A percentile compares a stretch with the other conserved stretches of the same genome.
Conservation (phyloP, 2,113 vertebrate species). For the Gymnorhina tibicen region DNA sequence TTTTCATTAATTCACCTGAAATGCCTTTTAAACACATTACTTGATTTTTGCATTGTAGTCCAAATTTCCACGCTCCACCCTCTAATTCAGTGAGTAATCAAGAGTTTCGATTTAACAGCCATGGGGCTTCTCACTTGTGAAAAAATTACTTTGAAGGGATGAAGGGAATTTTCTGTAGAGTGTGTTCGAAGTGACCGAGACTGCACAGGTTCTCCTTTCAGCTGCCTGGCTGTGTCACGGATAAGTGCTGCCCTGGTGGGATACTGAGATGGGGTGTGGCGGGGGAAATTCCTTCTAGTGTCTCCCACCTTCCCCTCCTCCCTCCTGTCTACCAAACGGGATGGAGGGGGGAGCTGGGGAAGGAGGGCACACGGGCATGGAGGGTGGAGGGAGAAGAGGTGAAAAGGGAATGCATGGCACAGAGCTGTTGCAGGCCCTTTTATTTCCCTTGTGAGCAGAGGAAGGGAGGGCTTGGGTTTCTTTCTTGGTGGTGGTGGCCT, state of each 20-base stretch:
- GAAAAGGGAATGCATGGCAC: neutral
- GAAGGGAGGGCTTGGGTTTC: neutral
- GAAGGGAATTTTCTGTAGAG: neutral
- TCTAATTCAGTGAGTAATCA: neutral
- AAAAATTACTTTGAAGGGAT: neutral
- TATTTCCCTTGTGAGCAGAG: too few species aligned
- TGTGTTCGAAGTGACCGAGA: neutral
- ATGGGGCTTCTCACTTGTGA: neutral
- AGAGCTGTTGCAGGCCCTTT: too few species aligned
- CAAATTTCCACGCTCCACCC: neutral
- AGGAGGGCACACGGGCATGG: neutral
- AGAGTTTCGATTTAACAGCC: neutral
- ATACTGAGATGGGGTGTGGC: neutral
- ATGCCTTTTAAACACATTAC: neutral
- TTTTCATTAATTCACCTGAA: neutral
- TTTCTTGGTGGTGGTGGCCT: neutral
- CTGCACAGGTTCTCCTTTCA: rapidly evolving
- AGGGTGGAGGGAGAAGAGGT: neutral
- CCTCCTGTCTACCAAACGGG: neutral
- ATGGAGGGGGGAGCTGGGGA: too few species aligned
- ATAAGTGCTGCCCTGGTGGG: neutral
- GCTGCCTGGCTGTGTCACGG: neutral
- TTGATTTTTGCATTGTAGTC: neutral
- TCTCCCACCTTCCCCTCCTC: neutral
- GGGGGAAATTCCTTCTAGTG: neutral